Percentiles rank a stretch among this genome's conserved stretches.
phyloP scores from a whole-genome alignment of 53 echinoderm and acorn worm genomes.

The Crossaster papposus region DNA sequence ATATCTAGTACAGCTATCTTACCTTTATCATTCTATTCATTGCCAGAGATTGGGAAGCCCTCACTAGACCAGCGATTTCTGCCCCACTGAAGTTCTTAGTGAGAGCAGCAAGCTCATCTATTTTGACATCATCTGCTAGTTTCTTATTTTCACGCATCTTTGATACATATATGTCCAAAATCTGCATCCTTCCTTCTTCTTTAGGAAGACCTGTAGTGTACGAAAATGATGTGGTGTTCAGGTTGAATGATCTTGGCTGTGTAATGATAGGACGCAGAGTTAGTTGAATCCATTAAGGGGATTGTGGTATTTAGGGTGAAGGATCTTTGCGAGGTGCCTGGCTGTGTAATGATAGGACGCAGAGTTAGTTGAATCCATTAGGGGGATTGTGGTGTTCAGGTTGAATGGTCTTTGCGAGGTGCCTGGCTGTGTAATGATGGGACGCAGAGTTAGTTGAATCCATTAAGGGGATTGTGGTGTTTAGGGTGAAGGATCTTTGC shows the following conservation, averaged over 20 bases:
- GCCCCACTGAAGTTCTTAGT: conserved; percentile 99
- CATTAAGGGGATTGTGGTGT: too few species aligned
- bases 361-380: too few species aligned
- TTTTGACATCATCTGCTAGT: conserved; percentile 73
- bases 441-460: too few species aligned
- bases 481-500: not conserved
- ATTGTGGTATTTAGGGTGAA: not conserved
- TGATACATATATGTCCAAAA: conserved; percentile 90
- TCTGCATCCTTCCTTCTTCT: conserved; percentile 87
- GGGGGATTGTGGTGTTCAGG: too few species aligned
- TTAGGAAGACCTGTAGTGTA: conserved; percentile 75
- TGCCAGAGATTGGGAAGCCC: conserved; percentile 95
- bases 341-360: too few species aligned
- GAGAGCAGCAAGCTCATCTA: conserved; percentile 72
- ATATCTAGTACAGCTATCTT: conserved; percentile 2
- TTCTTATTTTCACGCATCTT: conserved; percentile 87
- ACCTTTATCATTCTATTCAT: conserved; percentile 98
- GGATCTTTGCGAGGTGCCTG: not conserved
- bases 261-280: too few species aligned
- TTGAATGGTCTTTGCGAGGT: not conserved
- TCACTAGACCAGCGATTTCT: conserved; percentile 93
- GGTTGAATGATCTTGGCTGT: not conserved
- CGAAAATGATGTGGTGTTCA: not conserved
- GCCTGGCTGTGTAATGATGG: too few species aligned
- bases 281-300: too few species aligned